These are phyloP conservation scores for Lemur catta DNA, from an alignment of 2,797 vertebrate genomes.

Conservation along the genomic window DNA sequence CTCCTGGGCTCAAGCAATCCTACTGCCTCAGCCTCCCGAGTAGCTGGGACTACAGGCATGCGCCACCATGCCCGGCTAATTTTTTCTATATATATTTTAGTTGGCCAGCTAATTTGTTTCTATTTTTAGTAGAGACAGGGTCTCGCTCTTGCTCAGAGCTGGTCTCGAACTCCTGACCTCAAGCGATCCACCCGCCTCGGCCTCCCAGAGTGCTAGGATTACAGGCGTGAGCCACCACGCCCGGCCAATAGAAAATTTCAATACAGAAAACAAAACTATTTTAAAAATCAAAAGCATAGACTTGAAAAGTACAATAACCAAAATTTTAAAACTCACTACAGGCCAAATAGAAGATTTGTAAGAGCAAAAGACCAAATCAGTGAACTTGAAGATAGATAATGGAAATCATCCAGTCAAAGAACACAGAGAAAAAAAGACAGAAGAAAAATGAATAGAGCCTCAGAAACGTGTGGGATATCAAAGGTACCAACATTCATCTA, in stretches of 20 bases:
- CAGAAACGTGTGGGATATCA: neutral
- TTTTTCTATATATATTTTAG: too few species aligned
- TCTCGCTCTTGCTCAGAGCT: too few species aligned
- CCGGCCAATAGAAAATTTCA: neutral
- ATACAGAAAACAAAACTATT: neutral
- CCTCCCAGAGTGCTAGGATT: too few species aligned
- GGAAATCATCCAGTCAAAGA: neutral
- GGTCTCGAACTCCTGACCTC: too few species aligned
- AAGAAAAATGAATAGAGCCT: neutral
- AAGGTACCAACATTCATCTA: neutral
- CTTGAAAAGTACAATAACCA: neutral
- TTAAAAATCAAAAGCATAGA: conserved; percentile 27
- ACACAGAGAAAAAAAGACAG: neutral
- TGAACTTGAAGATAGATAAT: neutral
- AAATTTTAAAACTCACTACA: neutral
- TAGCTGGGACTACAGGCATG: too few species aligned
- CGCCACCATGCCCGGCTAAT: too few species aligned
- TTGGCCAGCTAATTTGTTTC: too few species aligned
- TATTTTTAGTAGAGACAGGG: too few species aligned
- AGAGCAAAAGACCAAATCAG: neutral
- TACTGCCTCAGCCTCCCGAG: too few species aligned
- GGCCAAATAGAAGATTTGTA: neutral
- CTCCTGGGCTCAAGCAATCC: too few species aligned
- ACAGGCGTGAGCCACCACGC: too few species aligned
- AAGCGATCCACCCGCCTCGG: too few species aligned